phyloP scores from a whole-genome alignment of 2,113 vertebrate genomes.

The Cepphus grylle region DNA sequence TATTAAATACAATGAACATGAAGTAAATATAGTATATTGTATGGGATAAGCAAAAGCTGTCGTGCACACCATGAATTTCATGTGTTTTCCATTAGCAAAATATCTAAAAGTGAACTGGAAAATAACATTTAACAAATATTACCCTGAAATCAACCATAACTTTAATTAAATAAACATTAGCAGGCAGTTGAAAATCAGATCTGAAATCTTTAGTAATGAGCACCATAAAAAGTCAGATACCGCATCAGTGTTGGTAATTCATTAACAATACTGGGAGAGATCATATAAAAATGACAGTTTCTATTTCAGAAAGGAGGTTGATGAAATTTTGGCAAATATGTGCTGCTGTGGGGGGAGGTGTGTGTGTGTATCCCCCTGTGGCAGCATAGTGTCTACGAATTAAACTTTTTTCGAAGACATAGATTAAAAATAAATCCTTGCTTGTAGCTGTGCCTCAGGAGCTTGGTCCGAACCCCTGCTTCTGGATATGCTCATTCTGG shows the following conservation, averaged over 20 bases:
- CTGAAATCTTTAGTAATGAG: constrained; percentile 32
- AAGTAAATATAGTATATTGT: not conserved
- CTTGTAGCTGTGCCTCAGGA: not conserved
- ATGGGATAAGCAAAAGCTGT: not conserved
- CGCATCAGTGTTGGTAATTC: not conserved
- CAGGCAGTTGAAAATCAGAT: constrained; percentile 19
- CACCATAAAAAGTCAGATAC: constrained; percentile 20
- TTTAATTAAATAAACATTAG: constrained; percentile 37
- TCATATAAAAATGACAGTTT: constrained; percentile 17
- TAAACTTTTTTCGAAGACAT: not conserved
- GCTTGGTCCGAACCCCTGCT: accelerated
- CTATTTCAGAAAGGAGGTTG: constrained; percentile 35
- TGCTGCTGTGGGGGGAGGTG: not conserved
- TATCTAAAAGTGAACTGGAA: constrained; percentile 31
- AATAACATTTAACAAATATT: constrained; percentile 16
- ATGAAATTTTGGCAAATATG: constrained; percentile 3
- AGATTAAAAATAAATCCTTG: not conserved
- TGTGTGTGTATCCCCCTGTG: not conserved
- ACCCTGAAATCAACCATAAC: constrained; percentile 20
- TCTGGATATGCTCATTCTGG: not conserved
- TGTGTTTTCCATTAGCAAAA: constrained; percentile 7
- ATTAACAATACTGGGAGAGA: constrained; percentile 54
- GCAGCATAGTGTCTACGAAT: not conserved
- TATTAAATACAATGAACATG: not conserved
- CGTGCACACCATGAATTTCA: not conserved